Evolutionary conservation across 2,888 invertebrate genomes (phyloP), one percentile per base, ranked within the genome.

Genomic region (Protophormia terraenovae): DNA sequence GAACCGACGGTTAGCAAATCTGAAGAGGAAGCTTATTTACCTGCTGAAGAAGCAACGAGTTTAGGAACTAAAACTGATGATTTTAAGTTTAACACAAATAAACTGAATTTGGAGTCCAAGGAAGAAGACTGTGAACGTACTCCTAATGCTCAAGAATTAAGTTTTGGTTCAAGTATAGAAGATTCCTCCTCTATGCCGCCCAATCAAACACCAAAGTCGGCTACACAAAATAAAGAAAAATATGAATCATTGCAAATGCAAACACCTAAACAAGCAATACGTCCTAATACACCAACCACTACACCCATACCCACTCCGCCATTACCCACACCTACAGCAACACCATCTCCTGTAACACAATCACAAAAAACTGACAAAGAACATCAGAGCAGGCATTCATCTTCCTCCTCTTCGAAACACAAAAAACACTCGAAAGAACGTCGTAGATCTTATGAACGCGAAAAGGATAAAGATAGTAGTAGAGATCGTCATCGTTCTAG

Each of bases 381-480:
- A 10, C 45, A 67, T 27, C 50, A 66, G 5, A 64, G 62, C 35
- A 71, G 78, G 35, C 60, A 75, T 41, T 86, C 75, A 6, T 84
- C 86, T 6, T 89, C 89, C 0, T 89, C 89, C 1, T 90, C 90
- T 4, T 90, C 90, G 0, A 89, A 89, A 3, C 89, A 90, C 6
- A 92, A 90, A 38, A 91, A 90, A 47, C 88, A 89, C n/a, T 90
- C 89, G 4, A 86, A 83, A 38, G 86, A 86, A 55, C 83, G 80
- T 6, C 32, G 83, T 60, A 67, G 79, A 62, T 86, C 86, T 0
- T 38, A 55, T 38, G 87, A 84, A 12, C 86, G 77, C 1, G 85
- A 83, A 38, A 86, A 82, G 32, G 86, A 86, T 10, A 86, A 67
- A 80, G 53, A 84, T 12, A 75, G 32, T 12, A 75, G 32, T 24